Evolutionary conservation across 2,888 invertebrate species (phyloP), one percentile per base, ranked within the genome.

Genomic region (Thereva unica): DNA sequence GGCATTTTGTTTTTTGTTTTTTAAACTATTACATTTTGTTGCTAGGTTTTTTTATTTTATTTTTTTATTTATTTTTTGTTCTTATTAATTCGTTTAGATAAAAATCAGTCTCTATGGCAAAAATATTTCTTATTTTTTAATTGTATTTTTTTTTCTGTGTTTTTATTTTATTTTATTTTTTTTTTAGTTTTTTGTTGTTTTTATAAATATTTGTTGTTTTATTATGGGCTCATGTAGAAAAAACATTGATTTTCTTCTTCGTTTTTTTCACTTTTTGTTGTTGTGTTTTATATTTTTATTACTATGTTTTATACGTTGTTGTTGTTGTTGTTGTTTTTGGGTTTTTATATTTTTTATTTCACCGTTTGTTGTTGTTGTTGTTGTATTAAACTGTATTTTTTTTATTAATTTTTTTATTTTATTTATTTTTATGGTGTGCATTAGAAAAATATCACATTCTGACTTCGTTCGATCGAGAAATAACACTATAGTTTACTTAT

Each of bases 381-480:
- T 59, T 50, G 57, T 65, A 65, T 53, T 66, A 66, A 41, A 61
- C 53, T 57, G 56, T 23, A 44, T 44, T 56, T 34, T 10, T 54
- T 59, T 8, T 45, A 4, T 44, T 44, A n/a, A n/a, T 45, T 59
- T 44, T n/a, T n/a, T n/a, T n/a, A n/a, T n/a, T n/a, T 61, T 63
- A 38, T 55, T 50, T 54, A 9, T 54, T 45, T 66, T 64, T 66
- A 61, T 66, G 57, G 45, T 56, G 67, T 63, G 64, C 49, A 56
- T 76, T 80, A 80, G 78, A 80, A 80, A 80, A 80, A 80, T 80
- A 80, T 80, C 80, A 80, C 80, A 80, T 80, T 78, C 79, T 79
- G 78, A 77, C 78, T 80, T 80, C 80, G 80, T 80, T 80, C 78
- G 78, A 78, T 80, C 79, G 76, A 78, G 78, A 80, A 79, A 79